Evolutionary conservation across 2,113 vertebrate genomes (phyloP).

Genomic region (Monopterus albus): DNA sequence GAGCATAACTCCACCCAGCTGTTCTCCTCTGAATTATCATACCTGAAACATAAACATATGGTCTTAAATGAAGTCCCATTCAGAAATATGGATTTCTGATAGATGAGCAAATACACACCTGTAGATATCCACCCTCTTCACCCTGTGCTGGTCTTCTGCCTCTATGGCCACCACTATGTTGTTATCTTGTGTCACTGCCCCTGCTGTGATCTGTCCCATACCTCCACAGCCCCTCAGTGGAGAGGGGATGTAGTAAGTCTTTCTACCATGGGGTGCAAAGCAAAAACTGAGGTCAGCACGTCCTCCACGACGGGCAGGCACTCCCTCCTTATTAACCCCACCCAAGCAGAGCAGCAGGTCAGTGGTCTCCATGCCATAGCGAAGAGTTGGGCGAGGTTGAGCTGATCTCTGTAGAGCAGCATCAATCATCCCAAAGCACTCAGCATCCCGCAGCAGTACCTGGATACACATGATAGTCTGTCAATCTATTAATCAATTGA

Average conservation of each 20-base stretch:
- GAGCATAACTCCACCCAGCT: slow-evolving; percentile 88
- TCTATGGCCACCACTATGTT: slow-evolving; percentile 87
- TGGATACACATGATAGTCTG: slow-evolving; percentile 12
- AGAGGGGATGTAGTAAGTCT: slow-evolving; percentile 88
- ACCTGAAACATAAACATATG: slow-evolving; percentile 78
- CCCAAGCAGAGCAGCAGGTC: slow-evolving; percentile 90
- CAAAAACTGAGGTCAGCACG: slow-evolving; percentile 90
- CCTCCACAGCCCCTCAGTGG: slow-evolving; percentile 83
- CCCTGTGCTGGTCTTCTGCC: slow-evolving; percentile 85
- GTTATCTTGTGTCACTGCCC: slow-evolving; percentile 87
- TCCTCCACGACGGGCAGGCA: slow-evolving; percentile 82
- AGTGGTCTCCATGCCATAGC: slow-evolving; percentile 92
- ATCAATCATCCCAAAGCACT: slow-evolving; percentile 78
- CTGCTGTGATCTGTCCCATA: slow-evolving; percentile 83
- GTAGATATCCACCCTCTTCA: slow-evolving; percentile 87
- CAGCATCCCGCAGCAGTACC: slow-evolving; percentile 82
- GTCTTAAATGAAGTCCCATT: neutral
- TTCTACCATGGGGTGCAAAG: slow-evolving; percentile 80
- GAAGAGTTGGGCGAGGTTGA: slow-evolving; percentile 80
- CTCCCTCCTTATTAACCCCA: slow-evolving; percentile 81
- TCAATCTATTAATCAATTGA: neutral
- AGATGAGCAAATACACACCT: slow-evolving; percentile 73
- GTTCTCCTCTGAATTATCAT: slow-evolving; percentile 82
- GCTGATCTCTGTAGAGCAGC: slow-evolving; percentile 76
- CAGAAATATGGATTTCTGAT: neutral